These are phyloP conservation scores for Brenthis hecate DNA, from an alignment of 2,888 invertebrate genomes.

Conservation along the genomic window DNA sequence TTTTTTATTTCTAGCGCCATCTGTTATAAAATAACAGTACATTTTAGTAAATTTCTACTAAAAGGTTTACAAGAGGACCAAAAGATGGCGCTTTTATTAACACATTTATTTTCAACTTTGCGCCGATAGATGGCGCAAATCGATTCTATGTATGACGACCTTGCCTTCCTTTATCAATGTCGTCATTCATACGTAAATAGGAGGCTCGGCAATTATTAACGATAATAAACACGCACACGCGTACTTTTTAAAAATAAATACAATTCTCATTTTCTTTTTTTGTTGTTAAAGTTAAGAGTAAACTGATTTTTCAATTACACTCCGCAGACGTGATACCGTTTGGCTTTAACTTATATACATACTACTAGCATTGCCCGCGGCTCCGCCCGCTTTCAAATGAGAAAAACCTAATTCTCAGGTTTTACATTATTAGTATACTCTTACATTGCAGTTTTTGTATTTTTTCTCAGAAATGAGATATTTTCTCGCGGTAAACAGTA, in stretches of 20 bases:
- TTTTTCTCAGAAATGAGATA: too few relatives aligned
- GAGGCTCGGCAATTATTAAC: slow-evolving; percentile 37
- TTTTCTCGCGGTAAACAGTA: too few relatives aligned
- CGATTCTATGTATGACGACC: slow-evolving; percentile 14
- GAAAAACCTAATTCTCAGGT: too few relatives aligned
- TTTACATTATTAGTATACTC: too few relatives aligned
- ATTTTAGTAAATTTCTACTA: not conserved
- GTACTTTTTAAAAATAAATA: slow-evolving; percentile 22
- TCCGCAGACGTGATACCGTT: slow-evolving; percentile 10
- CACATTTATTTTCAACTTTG: not conserved
- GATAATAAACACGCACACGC: slow-evolving; percentile 5
- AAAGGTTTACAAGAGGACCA: not conserved
- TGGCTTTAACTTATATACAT: not conserved
- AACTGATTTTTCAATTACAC: not conserved
- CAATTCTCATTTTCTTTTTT: not conserved
- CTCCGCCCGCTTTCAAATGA: too few relatives aligned
- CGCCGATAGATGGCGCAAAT: slow-evolving; percentile 24
- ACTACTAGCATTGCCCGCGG: too few relatives aligned
- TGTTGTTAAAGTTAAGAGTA: not conserved
- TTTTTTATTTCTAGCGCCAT: slow-evolving; percentile 9
- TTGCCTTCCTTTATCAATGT: slow-evolving; percentile 31
- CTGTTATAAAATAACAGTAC: not conserved
- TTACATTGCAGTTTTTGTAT: too few relatives aligned
- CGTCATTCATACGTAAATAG: slow-evolving; percentile 34
- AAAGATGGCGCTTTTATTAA: slow-evolving; percentile 13